Percentiles rank a stretch among this genome's conserved stretches.
Evolutionary conservation across 2,888 invertebrate species (phyloP).

Genomic region (Salticus scenicus): DNA sequence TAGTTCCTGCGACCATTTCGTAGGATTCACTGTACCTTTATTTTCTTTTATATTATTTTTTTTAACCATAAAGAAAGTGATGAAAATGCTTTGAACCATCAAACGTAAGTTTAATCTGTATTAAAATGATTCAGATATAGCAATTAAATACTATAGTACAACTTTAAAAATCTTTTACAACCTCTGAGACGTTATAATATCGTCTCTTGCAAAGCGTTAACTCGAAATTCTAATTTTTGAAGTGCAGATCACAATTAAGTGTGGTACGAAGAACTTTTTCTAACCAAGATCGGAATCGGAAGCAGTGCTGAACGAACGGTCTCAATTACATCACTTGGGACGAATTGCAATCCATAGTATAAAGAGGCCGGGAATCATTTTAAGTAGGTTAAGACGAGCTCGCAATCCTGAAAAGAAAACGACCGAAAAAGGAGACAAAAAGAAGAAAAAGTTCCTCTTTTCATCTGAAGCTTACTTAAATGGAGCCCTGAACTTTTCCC

Average conservation of each 20-base stretch:
- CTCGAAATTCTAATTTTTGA: conserved; percentile 32
- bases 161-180: background rate
- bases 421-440: conserved; percentile 55
- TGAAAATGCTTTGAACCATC: no score
- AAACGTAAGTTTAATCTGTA: no score
- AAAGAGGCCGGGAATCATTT: conserved; percentile 65
- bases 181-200: background rate
- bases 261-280: conserved; percentile 49
- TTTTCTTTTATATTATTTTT: no score
- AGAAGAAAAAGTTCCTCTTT: conserved; percentile 37
- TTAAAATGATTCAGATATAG: no score
- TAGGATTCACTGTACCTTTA: background rate
- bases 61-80: no score
- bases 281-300: conserved; percentile 43
- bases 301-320: conserved; percentile 32
- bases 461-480: conserved; percentile 51
- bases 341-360: conserved; percentile 1
- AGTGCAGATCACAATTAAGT: conserved; percentile 57
- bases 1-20: background rate
- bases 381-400: conserved; percentile 58
- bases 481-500: conserved; percentile 56
- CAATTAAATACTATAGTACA: background rate
- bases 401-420: conserved; percentile 48
- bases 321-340: conserved; percentile 51
- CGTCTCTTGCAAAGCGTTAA: conserved; percentile 34